Evolutionary conservation across 1,140 invertebrate species (phyloP).

Genomic region (Lamellibrachia luymesi): DNA sequence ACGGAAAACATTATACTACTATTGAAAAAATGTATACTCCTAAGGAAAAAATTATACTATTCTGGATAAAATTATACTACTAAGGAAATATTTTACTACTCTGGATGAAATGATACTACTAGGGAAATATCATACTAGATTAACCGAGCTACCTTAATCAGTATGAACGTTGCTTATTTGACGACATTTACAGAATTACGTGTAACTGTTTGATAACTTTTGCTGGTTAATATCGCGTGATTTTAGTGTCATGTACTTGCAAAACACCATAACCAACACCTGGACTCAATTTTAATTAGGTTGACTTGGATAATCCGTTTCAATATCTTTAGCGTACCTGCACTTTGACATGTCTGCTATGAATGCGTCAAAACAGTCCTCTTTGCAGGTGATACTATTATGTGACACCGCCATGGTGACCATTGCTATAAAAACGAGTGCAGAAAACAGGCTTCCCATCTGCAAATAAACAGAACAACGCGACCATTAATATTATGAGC

Average conservation of each 20-base stretch:
- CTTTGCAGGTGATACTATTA: neutral
- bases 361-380: neutral
- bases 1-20: no score
- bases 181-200: neutral
- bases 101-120: no score
- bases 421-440: neutral
- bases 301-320: neutral
- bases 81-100: no score
- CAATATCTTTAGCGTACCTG: neutral
- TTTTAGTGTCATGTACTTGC: neutral
- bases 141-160: neutral
- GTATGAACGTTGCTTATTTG: neutral
- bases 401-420: neutral
- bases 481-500: neutral
- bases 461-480: neutral
- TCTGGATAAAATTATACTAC: no score
- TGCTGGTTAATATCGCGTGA: neutral
- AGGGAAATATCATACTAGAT: no score
- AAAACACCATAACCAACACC: neutral
- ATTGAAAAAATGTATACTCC: no score
- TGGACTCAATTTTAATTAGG: neutral
- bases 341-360: neutral
- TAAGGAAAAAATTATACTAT: no score
- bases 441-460: neutral
- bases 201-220: neutral